Evolutionary conservation across 2,113 vertebrate species (phyloP).

Genomic region (Leptobrachium leishanense): DNA sequence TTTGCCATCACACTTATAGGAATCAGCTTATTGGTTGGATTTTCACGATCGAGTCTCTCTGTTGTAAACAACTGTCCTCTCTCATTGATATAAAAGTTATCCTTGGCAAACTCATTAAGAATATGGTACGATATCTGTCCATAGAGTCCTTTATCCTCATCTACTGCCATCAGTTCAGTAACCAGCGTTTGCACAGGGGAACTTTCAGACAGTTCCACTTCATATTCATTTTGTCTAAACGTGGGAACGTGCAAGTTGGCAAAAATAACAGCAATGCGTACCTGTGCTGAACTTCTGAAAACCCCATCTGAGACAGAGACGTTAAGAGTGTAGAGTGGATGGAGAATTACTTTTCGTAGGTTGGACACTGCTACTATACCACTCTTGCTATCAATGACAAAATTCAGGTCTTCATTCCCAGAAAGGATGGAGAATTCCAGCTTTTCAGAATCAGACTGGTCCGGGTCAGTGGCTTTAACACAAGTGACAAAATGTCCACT

Average conservation of each 20-base stretch:
- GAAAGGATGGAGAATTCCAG: conserved; percentile 87
- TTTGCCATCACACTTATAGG: conserved; percentile 86
- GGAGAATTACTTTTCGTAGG: conserved; percentile 74
- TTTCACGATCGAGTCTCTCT: conserved; percentile 90
- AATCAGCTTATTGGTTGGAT: conserved; percentile 84
- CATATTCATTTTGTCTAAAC: conserved; percentile 86
- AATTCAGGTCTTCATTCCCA: conserved; percentile 89
- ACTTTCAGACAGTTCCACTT: conserved; percentile 90
- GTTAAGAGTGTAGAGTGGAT: conserved; percentile 78
- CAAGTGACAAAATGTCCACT: conserved; percentile 88
- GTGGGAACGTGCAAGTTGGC: conserved; percentile 89
- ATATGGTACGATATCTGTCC: conserved; percentile 84
- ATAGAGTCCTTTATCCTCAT: conserved; percentile 83
- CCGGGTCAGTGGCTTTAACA: conserved; percentile 88
- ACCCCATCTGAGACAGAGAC: conserved; percentile 92
- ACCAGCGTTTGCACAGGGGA: conserved; percentile 83
- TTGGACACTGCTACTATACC: conserved; percentile 85
- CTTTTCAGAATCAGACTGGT: conserved; percentile 75
- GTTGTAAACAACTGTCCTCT: conserved; percentile 86
- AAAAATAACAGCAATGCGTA: conserved; percentile 77
- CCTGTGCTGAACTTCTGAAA: conserved; percentile 84
- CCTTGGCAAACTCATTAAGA: conserved; percentile 90
- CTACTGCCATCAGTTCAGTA: conserved; percentile 78
- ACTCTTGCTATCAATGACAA: conserved; percentile 79
- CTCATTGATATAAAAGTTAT: conserved; percentile 85